Base-by-base conservation (phyloP, 2,797 vertebrate genomes). In the Meda fulgida region DNA sequence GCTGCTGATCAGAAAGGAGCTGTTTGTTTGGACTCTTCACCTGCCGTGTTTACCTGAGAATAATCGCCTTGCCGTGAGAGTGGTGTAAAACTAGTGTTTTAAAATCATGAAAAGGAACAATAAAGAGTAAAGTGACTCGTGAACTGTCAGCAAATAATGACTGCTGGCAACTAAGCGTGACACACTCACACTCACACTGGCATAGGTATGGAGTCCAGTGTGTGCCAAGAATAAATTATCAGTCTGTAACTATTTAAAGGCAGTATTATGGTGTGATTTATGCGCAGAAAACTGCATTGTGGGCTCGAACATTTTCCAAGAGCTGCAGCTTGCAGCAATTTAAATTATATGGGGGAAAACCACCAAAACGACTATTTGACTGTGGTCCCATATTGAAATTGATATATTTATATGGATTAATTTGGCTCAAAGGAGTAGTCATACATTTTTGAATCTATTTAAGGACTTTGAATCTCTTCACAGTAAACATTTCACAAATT, bases 211-310 rank as follows among this genome's bases (percentile, higher is more conserved):
- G 23, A 72, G 80, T 79, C 82, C 88, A 86, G 84, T 58, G 87
- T 5, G 53, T 84, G 93, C 93, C 94, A 95, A 93, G 92, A 93
- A 94, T 94, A 93, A 95, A 94, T 94, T 93, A 92, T 91, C 90
- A 95, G 93, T 95, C 94, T 93, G 93, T 95, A 94, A 93, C 91
- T 92, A 92, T 94, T 94, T 94, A 95, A 94, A 92, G 90, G 90
- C 88, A 89, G 90, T 90, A 92, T 92, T 92, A 92, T 90, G 89
- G 89, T 84, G 86, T 93, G 94, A 96, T 95, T 94, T 95, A 94
- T 93, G 88, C 78, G 69, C 46, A 84, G 89, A 92, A 92, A 89
- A 91, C 87, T 86, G 81, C 83, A 90, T 90, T 89, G 86, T 84
- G 85, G 86, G 86, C 90, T 89, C 90, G 88, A 94, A 93, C 89